A percentile compares a stretch with the other conserved stretches of the same genome.
These are phyloP conservation scores for Callyntrura guangdongensis DNA, from an alignment of 2,888 invertebrate species.

Conservation along the genomic window DNA sequence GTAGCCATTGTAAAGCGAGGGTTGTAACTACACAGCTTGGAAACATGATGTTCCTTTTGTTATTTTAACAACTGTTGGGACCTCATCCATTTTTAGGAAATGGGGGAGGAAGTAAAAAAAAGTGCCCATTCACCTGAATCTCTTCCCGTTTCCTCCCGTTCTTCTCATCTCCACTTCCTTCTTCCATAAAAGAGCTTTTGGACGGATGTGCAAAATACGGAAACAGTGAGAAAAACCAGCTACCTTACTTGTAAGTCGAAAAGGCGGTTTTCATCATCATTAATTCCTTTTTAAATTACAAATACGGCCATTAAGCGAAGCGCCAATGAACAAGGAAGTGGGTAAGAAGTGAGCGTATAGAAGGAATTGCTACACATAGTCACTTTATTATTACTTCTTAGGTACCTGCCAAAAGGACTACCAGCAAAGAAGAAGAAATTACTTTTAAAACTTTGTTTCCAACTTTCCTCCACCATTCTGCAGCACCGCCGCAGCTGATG, in stretches of 20 bases:
- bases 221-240: background rate
- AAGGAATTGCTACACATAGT: background rate
- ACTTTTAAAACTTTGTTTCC: no score
- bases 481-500: no score
- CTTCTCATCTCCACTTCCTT: background rate
- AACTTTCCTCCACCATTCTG: no score
- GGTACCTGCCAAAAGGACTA: no score
- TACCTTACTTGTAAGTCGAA: background rate
- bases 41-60: background rate
- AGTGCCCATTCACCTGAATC: constrained; percentile 28
- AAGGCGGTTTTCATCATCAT: constrained; percentile 31
- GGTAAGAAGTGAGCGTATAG: background rate
- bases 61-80: background rate
- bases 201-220: background rate
- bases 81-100: background rate
- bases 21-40: no score
- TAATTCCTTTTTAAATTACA: background rate
- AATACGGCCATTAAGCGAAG: background rate
- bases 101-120: background rate
- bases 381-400: background rate
- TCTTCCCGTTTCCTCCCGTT: background rate
- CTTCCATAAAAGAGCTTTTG: background rate
- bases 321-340: background rate
- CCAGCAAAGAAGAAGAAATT: no score
- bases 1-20: background rate